Conservation (phyloP, 1,140 invertebrate genomes). For the Heliconius melpomene region DNA sequence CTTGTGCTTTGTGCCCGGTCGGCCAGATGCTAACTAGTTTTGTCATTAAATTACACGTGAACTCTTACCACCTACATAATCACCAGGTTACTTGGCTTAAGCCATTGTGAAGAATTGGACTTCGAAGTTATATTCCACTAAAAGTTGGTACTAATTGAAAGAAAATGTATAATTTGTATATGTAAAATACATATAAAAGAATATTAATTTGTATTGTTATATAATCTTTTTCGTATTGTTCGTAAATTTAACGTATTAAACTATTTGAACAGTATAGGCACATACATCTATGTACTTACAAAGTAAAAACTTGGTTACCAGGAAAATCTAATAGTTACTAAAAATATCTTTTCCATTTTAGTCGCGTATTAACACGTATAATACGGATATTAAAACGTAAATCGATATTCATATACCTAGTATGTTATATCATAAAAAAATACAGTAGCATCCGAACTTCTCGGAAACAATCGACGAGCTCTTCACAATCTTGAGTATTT, state of each 20-base stretch:
- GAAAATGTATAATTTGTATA: no score
- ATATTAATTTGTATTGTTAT: no score
- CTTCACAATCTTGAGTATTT: constrained; percentile 57
- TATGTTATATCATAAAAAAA: constrained; percentile 5
- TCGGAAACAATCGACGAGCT: constrained; percentile 61
- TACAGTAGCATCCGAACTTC: constrained; percentile 54
- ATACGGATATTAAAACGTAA: background rate
- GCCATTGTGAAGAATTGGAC: constrained; percentile 15
- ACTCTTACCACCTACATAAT: constrained; percentile 34
- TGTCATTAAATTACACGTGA: constrained; percentile 36
- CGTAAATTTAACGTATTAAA: no score
- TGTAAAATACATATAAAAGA: background rate
- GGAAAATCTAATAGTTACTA: no score
- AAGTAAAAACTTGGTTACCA: background rate
- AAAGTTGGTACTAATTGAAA: background rate
- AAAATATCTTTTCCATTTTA: background rate
- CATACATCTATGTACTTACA: no score
- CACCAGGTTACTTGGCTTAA: constrained; percentile 17
- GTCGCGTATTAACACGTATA: background rate
- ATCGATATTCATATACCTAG: constrained; percentile 12
- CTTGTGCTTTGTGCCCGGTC: constrained; percentile 16
- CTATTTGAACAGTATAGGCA: no score
- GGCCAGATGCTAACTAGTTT: constrained; percentile 36
- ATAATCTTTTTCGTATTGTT: no score
- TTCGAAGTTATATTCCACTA: background rate